Base-by-base conservation (phyloP, 2,113 vertebrate species). In the Mesembrinibis cayennensis region DNA sequence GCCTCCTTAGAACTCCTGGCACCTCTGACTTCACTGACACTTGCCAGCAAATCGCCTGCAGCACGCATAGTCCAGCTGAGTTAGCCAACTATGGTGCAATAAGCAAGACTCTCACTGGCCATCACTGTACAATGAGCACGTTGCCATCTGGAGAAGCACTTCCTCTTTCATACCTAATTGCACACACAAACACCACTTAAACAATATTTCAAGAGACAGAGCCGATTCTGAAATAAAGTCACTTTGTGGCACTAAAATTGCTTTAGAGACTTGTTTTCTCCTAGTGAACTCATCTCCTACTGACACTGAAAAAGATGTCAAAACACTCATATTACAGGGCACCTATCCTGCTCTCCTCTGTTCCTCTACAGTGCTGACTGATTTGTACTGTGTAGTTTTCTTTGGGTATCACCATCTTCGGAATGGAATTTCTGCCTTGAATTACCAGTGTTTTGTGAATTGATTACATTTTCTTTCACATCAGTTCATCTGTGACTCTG, bases 41-140 rank as follows among this genome's bases (percentile, higher is more conserved):
- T 19, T 50, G 40, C 16, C 53, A 62, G 42, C 26, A 79, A 77
- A 47, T 16, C 0, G 0, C 19, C 27, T 0, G 0, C 3, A 0
- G 47, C 55, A 74, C 0, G 0, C 7, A 17, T 2, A 29, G 17
- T 30, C 26, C 20, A 30, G 5, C 16, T 17, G 14, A 79, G 40
- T 29, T 47, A 45, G 19, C 11, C 27, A 69, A 12, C 27, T 50
- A 6, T 8, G 38, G 29, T 30, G 25, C 23, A 44, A 49, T 5
- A 36, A 38, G 55, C 26, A 61, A 62, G 26, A 55, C 22, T 71
- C 59, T 65, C 25, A 42, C 38, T 50, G 32, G 42, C 59, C 42
- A 58, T 53, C 25, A 10, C 2, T 19, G 30, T 21, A 52, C 11
- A 73, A 67, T 2, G 11, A 87, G 15, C n/a, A 82, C 2, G 0